Percentiles rank a stretch among this genome's conserved stretches.
These are phyloP conservation scores for Macrobrachium rosenbergii DNA, from an alignment of 1,140 invertebrate genomes.

Conservation along the genomic window DNA sequence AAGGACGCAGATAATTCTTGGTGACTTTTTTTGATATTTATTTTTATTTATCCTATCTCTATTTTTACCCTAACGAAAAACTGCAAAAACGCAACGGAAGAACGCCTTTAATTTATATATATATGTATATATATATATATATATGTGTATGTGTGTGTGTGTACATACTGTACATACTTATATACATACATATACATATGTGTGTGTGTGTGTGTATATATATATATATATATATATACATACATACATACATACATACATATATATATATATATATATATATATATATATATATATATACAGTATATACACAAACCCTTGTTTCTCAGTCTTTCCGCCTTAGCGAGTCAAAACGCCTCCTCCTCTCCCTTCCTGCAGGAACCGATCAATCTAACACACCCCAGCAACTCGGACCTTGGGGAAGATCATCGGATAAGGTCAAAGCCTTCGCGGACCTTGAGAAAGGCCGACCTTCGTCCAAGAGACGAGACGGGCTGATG, in stretches of 20 bases:
- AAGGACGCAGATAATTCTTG: too few relatives aligned
- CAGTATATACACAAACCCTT: not conserved
- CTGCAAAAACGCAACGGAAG: not conserved
- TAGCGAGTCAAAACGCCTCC: too few relatives aligned
- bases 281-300: conserved; percentile 12
- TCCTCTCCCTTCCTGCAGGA: too few relatives aligned
- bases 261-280: conserved; percentile 32
- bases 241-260: conserved; percentile 5
- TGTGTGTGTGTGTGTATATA: conserved; percentile 1
- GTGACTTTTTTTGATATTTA: too few relatives aligned
- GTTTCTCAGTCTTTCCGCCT: not conserved
- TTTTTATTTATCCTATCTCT: not conserved
- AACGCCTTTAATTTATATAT: not conserved
- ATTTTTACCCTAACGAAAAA: too few relatives aligned
- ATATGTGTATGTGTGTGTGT: conserved; percentile 34
- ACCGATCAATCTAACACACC: too few relatives aligned
- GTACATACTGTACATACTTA: conserved; percentile 21
- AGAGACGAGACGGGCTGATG: too few relatives aligned
- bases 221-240: not conserved
- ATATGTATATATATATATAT: conserved; percentile 27
- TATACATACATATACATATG: conserved; percentile 13
- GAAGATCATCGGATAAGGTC: too few relatives aligned
- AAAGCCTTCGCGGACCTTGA: too few relatives aligned
- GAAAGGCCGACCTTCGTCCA: too few relatives aligned
- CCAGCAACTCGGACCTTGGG: too few relatives aligned